Base-by-base conservation (phyloP, 2,113 vertebrate genomes). In the Aegotheles bennettii region DNA sequence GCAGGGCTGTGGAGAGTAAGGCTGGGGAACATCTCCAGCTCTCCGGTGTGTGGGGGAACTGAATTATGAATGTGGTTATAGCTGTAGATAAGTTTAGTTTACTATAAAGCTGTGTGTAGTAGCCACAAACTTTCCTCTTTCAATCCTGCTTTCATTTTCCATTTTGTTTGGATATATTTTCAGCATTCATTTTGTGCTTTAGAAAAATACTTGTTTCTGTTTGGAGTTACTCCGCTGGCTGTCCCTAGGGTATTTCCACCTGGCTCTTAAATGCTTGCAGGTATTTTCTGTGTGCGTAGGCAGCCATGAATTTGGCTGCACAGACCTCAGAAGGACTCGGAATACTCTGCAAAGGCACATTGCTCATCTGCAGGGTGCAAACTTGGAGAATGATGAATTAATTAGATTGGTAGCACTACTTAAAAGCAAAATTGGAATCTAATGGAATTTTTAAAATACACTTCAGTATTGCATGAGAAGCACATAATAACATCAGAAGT, bases 371-470 rank as follows among this genome's bases (percentile, higher is more conserved):
- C 87, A 86, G 91, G 74, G 77, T 91, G 65, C 77, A 74, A 45
- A 50, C 71, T 51, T 6, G 4, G 81, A 74, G 73, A 54, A 84
- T 33, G 74, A 93, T 93, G 90, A 83, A 87, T 96, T 95, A 96
- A 96, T 96, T 89, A 95, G 82, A 64, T 20, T 53, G 85, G 87
- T 90, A 94, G 70, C 61, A n/a, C 74, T 73, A 31, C 90, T 96
- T 94, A 75, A 96, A 95, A 95, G 90, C 70, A 36, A 83, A 80
- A 85, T 65, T 79, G 74, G 82, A 94, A 65, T 69, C 67, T 90
- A 65, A 85, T 53, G 71, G 70, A 90, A 67, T 43, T 78, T 92
- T 92, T 68, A 76, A 94, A 93, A 80, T 78, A 71, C 71, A 65
- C 78, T 93, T 83, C 65, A 33, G 76, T 12, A 23, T 89, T 95